Base-by-base conservation (phyloP, 2,888 invertebrate genomes). In the Nowickia ferox region DNA sequence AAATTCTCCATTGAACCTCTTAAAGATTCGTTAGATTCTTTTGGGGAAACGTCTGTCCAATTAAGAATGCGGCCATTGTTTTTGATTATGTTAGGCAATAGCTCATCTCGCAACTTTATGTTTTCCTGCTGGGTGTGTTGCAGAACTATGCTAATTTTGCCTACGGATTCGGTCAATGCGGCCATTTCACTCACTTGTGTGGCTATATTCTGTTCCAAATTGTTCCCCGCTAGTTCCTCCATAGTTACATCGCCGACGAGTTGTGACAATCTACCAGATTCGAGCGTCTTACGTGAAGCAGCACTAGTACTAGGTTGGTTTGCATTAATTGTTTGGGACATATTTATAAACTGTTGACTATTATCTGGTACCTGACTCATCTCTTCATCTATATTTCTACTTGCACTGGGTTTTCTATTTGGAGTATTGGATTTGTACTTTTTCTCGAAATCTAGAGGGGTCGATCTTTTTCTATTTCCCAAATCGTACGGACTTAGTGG, bases 61-160 rank as follows among this genome's bases (percentile, higher is more conserved):
- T 22, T 2, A 11, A 13, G 2, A 1, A 30, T 30, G 2, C 30
- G 10, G 4, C 22, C 11, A 42, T 17, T 1, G 11, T 2, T 46
- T 1, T 19, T 46, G 9, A 11, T 9, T 6, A 2, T 19, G 13
- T 3, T 19, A 8, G 13, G n/a, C 11, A 10, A 2, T 57, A 44
- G 13, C 11, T 46, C 65, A 8, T 65, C 46, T 1, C 65, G 10
- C 4, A 44, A n/a, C 13, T 15, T 65, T 22, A 22, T 46, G 22
- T 65, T 65, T 19, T 65, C 65, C 5, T 65, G 44, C 13, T 65
- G 65, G 0, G 65, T 46, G 6, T 19, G 17, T 19, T 63, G 63
- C 42, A 63, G 11, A 10, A 63, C 42, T 2, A 63, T 5, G 5
- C 42, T 19, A 3, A 63, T 63, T 19, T 44, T 63, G 0, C 63